phyloP scores from a whole-genome alignment of 2,113 vertebrate species.

The Ivindomyrus marchei region DNA sequence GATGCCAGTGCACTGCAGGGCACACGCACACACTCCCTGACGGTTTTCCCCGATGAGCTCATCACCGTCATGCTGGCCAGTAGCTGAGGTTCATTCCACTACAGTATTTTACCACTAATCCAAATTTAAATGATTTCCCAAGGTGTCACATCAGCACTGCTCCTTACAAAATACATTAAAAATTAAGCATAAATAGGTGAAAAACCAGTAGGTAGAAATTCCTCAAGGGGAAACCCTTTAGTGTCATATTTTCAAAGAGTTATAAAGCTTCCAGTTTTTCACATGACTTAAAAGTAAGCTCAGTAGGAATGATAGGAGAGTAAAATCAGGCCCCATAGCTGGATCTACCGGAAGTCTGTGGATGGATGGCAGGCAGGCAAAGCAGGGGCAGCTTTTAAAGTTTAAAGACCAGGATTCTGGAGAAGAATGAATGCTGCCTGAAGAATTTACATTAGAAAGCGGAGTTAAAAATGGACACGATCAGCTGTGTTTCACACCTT shows the following conservation, averaged over 20 bases:
- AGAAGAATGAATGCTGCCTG: neutral
- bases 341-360: neutral
- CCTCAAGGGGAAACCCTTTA: neutral
- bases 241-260: neutral
- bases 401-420: neutral
- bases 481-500: neutral
- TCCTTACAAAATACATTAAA: neutral
- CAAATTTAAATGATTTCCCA: neutral
- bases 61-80: neutral
- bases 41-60: neutral
- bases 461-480: neutral
- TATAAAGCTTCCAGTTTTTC: constrained; percentile 4
- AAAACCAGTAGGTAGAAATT: neutral
- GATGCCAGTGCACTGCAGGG: no score
- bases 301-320: constrained; percentile 17
- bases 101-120: neutral
- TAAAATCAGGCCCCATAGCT: constrained; percentile 11
- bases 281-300: neutral
- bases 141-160: neutral
- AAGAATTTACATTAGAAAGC: neutral
- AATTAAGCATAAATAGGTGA: neutral
- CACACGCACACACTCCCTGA: neutral
- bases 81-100: neutral
- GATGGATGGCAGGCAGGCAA: neutral
- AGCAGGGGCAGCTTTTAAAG: neutral